These are phyloP conservation scores for Synanthedon formicaeformis DNA, from an alignment of 2,888 invertebrate species.

Conservation along the genomic window DNA sequence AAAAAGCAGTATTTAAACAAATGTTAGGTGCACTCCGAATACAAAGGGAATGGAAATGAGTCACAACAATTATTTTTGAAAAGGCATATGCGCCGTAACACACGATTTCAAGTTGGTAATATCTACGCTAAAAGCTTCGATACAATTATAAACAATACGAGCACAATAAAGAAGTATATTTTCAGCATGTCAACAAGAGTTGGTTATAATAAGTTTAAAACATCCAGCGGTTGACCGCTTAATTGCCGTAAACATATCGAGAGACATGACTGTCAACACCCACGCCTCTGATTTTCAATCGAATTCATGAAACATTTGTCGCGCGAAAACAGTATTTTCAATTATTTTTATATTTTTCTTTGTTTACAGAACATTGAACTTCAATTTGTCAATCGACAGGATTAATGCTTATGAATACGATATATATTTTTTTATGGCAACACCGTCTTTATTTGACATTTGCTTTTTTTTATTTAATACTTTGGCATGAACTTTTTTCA, in stretches of 20 bases:
- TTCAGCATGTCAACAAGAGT: constrained; percentile 24
- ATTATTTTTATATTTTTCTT: too few relatives aligned
- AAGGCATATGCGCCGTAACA: neutral
- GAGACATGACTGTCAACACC: constrained; percentile 25
- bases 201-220: constrained; percentile 42
- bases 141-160: constrained; percentile 3
- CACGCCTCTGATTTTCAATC: constrained; percentile 27
- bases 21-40: neutral
- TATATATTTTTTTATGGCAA: too few relatives aligned
- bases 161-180: constrained; percentile 22
- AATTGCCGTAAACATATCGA: constrained; percentile 33
- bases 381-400: neutral
- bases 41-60: neutral
- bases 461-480: too few relatives aligned
- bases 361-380: too few relatives aligned
- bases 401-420: too few relatives aligned
- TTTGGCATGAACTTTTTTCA: too few relatives aligned
- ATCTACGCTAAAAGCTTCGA: neutral
- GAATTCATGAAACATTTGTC: constrained; percentile 2
- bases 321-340: constrained; percentile 3
- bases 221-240: constrained; percentile 21
- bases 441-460: too few relatives aligned
- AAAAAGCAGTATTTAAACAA: neutral
- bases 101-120: neutral
- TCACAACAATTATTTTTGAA: neutral